These are phyloP conservation scores for Sinentomon sp. DNA, from an alignment of 2,888 invertebrate genomes.

Conservation along the genomic window DNA sequence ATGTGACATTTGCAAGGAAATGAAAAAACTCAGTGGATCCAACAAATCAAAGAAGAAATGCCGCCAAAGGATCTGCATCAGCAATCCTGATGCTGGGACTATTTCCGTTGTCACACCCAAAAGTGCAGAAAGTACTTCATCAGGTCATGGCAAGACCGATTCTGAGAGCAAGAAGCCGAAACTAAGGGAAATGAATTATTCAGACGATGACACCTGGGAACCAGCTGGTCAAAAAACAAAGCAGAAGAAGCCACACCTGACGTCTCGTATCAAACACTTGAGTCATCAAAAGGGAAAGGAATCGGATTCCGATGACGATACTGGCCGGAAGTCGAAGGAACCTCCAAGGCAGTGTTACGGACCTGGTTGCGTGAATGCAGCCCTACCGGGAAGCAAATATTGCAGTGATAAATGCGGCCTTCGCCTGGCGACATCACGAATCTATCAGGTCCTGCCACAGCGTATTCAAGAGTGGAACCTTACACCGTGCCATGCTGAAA, in stretches of 20 bases:
- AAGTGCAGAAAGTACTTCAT: too few species aligned
- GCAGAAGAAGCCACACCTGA: conserved; percentile 9
- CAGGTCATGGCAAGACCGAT: conserved; percentile 1
- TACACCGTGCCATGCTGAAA: conserved; percentile 59
- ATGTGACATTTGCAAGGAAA: conserved; percentile 34
- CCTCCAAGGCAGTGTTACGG: conserved; percentile 61
- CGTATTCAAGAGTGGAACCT: conserved; percentile 81
- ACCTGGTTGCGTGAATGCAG: conserved; percentile 52
- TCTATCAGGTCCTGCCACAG: conserved; percentile 61
- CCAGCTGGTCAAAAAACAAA: conserved; percentile 8
- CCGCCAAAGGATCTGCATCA: conserved; percentile 18
- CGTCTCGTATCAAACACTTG: conserved; percentile 6
- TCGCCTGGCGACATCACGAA: conserved; percentile 53
- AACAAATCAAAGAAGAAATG: conserved; percentile 25
- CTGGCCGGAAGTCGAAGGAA: conserved; percentile 8
- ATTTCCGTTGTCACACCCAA: too few species aligned
- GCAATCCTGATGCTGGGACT: too few species aligned
- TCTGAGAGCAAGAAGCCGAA: conserved; percentile 3
- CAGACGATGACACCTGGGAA: conserved; percentile 16
- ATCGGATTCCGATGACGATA: conserved; percentile 21
- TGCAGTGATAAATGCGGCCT: conserved; percentile 79
- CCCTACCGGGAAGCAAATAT: conserved; percentile 60
- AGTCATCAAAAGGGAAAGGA: conserved; percentile 16
- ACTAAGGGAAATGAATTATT: conserved; percentile 10
- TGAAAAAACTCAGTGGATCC: conserved; percentile 25